Evolutionary conservation across 1,140 invertebrate genomes (phyloP).

Genomic region (Sycophila sp.): DNA sequence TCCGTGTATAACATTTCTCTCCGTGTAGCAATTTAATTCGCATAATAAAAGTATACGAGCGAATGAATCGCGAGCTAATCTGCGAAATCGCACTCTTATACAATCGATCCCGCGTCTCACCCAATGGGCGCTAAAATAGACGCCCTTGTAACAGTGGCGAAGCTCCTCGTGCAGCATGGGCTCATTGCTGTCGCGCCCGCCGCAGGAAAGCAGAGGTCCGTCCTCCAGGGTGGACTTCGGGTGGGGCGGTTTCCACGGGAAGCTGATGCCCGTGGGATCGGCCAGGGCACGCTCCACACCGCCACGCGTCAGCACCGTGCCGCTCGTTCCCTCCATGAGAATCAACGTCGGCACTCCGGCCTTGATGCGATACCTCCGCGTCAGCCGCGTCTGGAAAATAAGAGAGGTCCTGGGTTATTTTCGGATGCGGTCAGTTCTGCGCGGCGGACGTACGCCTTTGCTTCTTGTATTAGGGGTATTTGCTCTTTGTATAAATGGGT

Average conservation of each 20-base stretch:
- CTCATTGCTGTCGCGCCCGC: constrained; percentile 63
- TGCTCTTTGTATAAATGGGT: too few relatives aligned
- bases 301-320: constrained; percentile 71
- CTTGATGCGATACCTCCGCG: constrained; percentile 77
- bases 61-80: constrained; percentile 25
- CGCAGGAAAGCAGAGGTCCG: constrained; percentile 71
- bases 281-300: constrained; percentile 75
- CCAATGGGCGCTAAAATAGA: constrained; percentile 88
- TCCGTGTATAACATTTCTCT: too few relatives aligned
- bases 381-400: constrained; percentile 72
- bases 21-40: too few relatives aligned
- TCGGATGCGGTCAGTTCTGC: too few relatives aligned
- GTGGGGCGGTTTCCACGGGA: constrained; percentile 79
- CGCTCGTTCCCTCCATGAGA: constrained; percentile 72
- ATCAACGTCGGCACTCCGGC: constrained; percentile 80
- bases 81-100: neutral
- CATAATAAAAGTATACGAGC: too few relatives aligned
- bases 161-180: constrained; percentile 69
- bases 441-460: too few relatives aligned
- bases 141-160: constrained; percentile 73
- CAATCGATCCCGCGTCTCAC: constrained; percentile 63
- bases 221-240: constrained; percentile 69
- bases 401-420: too few relatives aligned
- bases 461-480: too few relatives aligned
- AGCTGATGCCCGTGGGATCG: constrained; percentile 73